These are phyloP conservation scores for Plusia festucae DNA, from an alignment of 2,888 invertebrate genomes.

Conservation along the genomic window DNA sequence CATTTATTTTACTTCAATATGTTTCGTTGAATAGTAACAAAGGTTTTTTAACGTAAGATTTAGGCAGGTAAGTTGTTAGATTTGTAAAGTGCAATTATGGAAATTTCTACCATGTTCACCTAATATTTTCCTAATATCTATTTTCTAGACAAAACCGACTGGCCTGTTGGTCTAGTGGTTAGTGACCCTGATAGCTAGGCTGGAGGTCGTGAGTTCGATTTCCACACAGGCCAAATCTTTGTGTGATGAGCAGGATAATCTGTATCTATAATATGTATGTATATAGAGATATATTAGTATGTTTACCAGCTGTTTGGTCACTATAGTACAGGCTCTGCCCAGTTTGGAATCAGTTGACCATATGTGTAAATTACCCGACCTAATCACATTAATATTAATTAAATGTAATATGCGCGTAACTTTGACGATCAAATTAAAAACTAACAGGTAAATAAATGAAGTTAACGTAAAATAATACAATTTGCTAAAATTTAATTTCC, in stretches of 20 bases:
- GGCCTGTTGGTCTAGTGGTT: too few relatives aligned
- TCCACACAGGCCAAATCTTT: too few relatives aligned
- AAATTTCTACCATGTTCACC: not conserved
- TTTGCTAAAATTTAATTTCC: constrained; percentile 4
- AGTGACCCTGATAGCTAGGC: too few relatives aligned
- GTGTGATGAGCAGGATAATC: too few relatives aligned
- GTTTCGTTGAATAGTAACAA: not conserved
- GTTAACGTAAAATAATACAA: not conserved
- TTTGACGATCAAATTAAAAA: not conserved
- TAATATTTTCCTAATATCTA: not conserved
- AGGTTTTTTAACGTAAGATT: not conserved
- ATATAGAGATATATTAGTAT: too few relatives aligned
- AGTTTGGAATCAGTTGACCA: too few relatives aligned
- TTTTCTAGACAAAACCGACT: not conserved
- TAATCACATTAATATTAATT: not conserved
- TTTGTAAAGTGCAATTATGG: not conserved
- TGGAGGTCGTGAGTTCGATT: too few relatives aligned
- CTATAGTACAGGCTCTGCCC: too few relatives aligned
- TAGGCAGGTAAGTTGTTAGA: too few relatives aligned
- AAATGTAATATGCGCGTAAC: not conserved
- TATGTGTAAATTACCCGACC: too few relatives aligned
- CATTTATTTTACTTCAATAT: not conserved
- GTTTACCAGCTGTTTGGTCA: too few relatives aligned
- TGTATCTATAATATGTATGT: too few relatives aligned
- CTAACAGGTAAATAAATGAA: not conserved